These are phyloP conservation scores for Caenorhabditis angaria DNA, from an alignment of 2,888 invertebrate species.

Conservation along the genomic window DNA sequence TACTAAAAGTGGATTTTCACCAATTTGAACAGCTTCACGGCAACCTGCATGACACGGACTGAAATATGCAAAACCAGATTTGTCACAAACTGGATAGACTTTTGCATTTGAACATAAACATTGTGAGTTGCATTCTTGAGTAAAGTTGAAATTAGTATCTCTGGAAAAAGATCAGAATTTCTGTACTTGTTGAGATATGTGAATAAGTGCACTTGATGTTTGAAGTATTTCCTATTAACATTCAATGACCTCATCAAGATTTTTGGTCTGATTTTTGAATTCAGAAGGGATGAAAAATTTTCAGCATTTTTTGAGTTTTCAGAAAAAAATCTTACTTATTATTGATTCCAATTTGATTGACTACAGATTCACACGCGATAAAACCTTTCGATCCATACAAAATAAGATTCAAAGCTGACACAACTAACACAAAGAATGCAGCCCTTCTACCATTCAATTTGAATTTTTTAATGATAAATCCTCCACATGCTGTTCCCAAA, in stretches of 20 bases:
- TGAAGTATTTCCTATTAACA: too few species aligned
- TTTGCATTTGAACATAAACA: constrained; percentile 71
- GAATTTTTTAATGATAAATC: constrained; percentile 59
- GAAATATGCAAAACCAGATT: constrained; percentile 68
- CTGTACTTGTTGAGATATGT: too few species aligned
- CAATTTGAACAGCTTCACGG: constrained; percentile 54
- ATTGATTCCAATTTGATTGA: constrained; percentile 60
- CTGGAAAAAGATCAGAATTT: constrained; percentile 28
- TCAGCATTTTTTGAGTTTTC: not conserved
- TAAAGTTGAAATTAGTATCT: constrained; percentile 65
- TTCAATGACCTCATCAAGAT: too few species aligned
- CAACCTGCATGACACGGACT: constrained; percentile 73
- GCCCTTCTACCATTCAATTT: constrained; percentile 52
- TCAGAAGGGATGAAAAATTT: too few species aligned
- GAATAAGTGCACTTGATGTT: too few species aligned
- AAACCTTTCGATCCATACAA: constrained; percentile 65
- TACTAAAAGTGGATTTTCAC: constrained; percentile 12
- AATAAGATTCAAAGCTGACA: constrained; percentile 60
- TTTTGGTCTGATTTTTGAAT: too few species aligned
- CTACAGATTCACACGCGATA: constrained; percentile 68
- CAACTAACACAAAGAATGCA: constrained; percentile 61
- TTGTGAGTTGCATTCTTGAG: constrained; percentile 69
- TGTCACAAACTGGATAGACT: constrained; percentile 73
- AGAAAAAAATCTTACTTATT: constrained; percentile 33
- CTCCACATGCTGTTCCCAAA: constrained; percentile 63